These are phyloP conservation scores for Dromococcyx pavoninus DNA, from an alignment of 2,797 vertebrate species.

Conservation along the genomic window DNA sequence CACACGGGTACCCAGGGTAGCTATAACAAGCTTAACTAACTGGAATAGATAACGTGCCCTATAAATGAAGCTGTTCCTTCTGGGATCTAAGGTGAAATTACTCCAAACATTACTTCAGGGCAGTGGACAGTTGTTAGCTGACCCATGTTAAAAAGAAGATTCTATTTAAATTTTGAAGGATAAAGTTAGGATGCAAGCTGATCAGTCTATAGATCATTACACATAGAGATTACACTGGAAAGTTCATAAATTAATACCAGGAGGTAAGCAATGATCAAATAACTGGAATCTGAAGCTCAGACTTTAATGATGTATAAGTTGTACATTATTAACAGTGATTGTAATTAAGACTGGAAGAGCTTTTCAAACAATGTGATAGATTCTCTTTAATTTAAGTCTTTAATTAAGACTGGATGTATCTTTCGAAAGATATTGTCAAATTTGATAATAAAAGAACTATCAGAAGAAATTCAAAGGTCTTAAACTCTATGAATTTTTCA, in stretches of 20 bases:
- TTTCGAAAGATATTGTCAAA: constrained; percentile 9
- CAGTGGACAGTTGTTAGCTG: not conserved
- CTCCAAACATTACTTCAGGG: not conserved
- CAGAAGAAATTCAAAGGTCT: not conserved
- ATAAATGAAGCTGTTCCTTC: constrained; percentile 1
- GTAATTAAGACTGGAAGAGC: constrained; percentile 45
- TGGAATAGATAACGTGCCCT: not conserved
- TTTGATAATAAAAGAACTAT: constrained; percentile 8
- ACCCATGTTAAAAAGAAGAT: not conserved
- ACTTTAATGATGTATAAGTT: constrained; percentile 33
- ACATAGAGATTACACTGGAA: not conserved
- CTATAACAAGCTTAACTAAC: not conserved
- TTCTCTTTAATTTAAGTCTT: constrained; percentile 16
- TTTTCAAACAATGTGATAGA: constrained; percentile 15
- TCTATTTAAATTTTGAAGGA: not conserved
- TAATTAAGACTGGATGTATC: not conserved
- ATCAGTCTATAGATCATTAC: not conserved
- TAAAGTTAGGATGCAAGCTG: not conserved
- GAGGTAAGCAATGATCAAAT: constrained; percentile 17
- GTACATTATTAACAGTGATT: constrained; percentile 43
- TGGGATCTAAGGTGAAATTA: constrained; percentile 12
- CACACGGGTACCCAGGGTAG: not conserved
- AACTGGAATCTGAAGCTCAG: constrained; percentile 20
- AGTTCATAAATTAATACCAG: not conserved
- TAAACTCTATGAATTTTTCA: constrained; percentile 49